Percentiles rank a stretch among this genome's conserved stretches.
These are phyloP conservation scores for Porites rus DNA, from an alignment of 92 coral and sea anemone genomes.

Conservation along the genomic window DNA sequence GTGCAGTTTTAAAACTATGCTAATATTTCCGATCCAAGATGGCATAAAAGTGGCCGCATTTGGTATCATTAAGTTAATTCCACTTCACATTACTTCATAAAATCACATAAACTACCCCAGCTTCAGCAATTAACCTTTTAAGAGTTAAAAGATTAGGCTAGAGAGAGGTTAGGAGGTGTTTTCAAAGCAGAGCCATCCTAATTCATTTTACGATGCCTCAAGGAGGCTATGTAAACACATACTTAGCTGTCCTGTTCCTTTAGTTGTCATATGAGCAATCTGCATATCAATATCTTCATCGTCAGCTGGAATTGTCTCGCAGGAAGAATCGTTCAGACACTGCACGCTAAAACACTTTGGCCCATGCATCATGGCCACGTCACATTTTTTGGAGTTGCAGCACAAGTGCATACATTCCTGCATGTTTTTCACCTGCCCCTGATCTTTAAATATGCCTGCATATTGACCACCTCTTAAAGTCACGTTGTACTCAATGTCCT, in stretches of 20 bases:
- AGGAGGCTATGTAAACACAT: background rate
- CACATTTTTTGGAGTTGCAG: constrained; percentile 87
- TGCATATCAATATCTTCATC: constrained; percentile 88
- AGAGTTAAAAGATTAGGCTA: too few species aligned
- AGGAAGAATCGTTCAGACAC: constrained; percentile 87
- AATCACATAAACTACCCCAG: too few species aligned
- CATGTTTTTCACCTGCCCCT: constrained; percentile 88
- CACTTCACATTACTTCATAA: too few species aligned
- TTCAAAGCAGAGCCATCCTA: too few species aligned
- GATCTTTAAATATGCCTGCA: constrained; percentile 88
- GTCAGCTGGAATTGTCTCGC: constrained; percentile 94
- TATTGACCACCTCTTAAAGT: constrained; percentile 88
- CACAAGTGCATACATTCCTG: constrained; percentile 97
- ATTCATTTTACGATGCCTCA: too few species aligned
- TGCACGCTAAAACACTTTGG: constrained; percentile 88
- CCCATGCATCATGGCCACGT: constrained; percentile 98
- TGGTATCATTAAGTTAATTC: too few species aligned
- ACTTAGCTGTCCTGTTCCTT: constrained; percentile 88
- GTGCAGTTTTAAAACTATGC: too few species aligned
- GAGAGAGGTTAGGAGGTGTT: too few species aligned
- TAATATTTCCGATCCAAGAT: too few species aligned
- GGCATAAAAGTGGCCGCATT: too few species aligned
- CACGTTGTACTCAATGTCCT: constrained; percentile 89
- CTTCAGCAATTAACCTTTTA: too few species aligned
- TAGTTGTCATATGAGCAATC: constrained; percentile 83